phyloP scores from a whole-genome alignment of 2,888 invertebrate species.

The Drosophila picticornis region DNA sequence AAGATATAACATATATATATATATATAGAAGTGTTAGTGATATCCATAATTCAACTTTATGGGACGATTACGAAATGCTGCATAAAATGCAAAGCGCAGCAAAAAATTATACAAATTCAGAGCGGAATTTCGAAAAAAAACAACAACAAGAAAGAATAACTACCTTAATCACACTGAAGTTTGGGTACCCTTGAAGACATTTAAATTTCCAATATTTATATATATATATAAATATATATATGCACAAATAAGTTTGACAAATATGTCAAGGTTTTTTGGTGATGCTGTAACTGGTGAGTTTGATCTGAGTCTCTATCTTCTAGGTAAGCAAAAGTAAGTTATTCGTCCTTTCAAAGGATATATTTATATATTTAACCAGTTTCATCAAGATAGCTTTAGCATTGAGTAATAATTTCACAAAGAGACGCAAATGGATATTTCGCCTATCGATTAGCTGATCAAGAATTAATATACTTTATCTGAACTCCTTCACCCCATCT shows the following conservation, averaged over 20 bases:
- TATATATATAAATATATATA: neutral
- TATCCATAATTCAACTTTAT: slow-evolving; percentile 28
- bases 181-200: neutral
- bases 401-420: neutral
- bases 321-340: neutral
- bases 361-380: neutral
- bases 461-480: neutral
- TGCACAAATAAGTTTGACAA: neutral
- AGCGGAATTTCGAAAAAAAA: neutral
- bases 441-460: neutral
- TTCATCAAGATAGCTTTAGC: neutral
- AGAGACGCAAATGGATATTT: neutral
- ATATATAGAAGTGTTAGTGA: slow-evolving; percentile 34
- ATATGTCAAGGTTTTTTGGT: neutral
- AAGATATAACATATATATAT: neutral
- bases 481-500: neutral
- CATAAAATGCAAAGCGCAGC: slow-evolving; percentile 65
- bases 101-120: slow-evolving; percentile 24
- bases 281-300: too few species aligned
- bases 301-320: neutral
- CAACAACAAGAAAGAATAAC: neutral
- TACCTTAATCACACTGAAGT: neutral
- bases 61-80: slow-evolving; percentile 19
- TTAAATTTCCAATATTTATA: neutral
- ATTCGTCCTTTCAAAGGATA: neutral